These are phyloP conservation scores for Eulemur rufifrons DNA, from an alignment of 2,113 vertebrate species.

Conservation along the genomic window DNA sequence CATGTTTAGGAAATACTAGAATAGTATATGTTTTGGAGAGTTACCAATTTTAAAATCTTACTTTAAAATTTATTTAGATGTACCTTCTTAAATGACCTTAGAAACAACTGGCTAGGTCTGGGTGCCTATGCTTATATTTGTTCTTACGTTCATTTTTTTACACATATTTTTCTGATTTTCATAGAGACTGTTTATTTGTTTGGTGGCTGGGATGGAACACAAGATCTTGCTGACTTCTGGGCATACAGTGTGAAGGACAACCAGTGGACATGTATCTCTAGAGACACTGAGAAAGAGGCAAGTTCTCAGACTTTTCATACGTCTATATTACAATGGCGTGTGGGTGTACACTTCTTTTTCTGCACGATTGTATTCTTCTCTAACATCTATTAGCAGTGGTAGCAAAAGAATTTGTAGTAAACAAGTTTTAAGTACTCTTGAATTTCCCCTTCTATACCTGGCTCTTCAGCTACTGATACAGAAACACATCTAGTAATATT, in stretches of 20 bases:
- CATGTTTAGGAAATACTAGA: neutral
- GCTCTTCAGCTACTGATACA: constrained; percentile 2
- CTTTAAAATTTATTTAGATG: constrained; percentile 19
- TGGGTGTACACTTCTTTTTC: neutral
- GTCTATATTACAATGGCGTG: neutral
- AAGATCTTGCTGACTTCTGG: constrained; percentile 99
- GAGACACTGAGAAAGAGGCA: constrained; percentile 98
- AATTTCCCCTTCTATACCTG: constrained; percentile 4
- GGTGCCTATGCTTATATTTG: neutral
- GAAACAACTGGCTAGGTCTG: constrained; percentile 13
- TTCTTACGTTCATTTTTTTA: constrained; percentile 28
- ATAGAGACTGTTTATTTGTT: constrained; percentile 99
- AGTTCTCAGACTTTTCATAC: constrained; percentile 44
- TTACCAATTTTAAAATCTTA: neutral
- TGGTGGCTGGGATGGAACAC: constrained; percentile 99
- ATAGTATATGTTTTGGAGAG: constrained; percentile 34
- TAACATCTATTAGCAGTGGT: neutral
- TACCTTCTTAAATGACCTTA: constrained; percentile 23
- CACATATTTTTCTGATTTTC: constrained; percentile 42
- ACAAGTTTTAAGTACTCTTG: neutral
- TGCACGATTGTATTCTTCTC: neutral
- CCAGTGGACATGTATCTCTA: constrained; percentile 98
- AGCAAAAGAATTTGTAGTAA: constrained; percentile 6
- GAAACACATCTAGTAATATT: neutral
- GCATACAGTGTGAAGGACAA: constrained; percentile 98